Evolutionary conservation across 2,797 vertebrate genomes (phyloP), one percentile per base, ranked within the genome.

Genomic region (Phrynocephalus guinanensis): DNA sequence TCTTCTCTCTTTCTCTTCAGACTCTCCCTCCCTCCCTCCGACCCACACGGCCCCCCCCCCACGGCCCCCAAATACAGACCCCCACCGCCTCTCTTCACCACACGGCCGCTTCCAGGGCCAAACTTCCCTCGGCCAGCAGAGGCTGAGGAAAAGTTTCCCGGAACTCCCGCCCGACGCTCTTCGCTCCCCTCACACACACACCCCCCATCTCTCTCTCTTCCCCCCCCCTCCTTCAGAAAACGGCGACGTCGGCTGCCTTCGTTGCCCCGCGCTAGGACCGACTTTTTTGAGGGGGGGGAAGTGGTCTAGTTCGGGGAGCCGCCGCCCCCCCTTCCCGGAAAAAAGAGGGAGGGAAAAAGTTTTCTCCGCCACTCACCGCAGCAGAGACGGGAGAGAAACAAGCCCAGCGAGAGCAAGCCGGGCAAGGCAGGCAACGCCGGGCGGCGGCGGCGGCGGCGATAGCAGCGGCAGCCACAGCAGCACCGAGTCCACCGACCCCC

Each of bases 311-410:
- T 38, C 82, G 82, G 48, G 50, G 70, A 50, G 8, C 78, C 86
- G 8, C 78, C 86, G 81, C 75, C 90, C 87, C 82, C 22, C 33
- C 33, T 78, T 79, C 60, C 2, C 78, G 44, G 16, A 66, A 2
- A 56, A 44, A 44, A 44, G 38, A 44, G 38, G 38, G 1, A 4
- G 22, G 24, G 8, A 48, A 44, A 50, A 90, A 94, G 94, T 91
- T 95, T 95, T 81, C 78, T 67, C 38, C 24, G 6, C 83, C 20
- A 94, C 94, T 95, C 90, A 95, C 94, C 89, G 90, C 94, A 94
- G 84, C 95, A 96, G 89, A 96, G 87, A 50, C 91, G 91, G 84
- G 94, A 93, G 88, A 95, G 95, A 91, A 94, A 90, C 79, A 95
- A 92, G 28, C 90, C 95, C 86, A 94, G 86, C 79, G 92, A 92